Evolutionary conservation across 2,888 invertebrate genomes (phyloP).

Genomic region (Drosophila fulvimacula): DNA sequence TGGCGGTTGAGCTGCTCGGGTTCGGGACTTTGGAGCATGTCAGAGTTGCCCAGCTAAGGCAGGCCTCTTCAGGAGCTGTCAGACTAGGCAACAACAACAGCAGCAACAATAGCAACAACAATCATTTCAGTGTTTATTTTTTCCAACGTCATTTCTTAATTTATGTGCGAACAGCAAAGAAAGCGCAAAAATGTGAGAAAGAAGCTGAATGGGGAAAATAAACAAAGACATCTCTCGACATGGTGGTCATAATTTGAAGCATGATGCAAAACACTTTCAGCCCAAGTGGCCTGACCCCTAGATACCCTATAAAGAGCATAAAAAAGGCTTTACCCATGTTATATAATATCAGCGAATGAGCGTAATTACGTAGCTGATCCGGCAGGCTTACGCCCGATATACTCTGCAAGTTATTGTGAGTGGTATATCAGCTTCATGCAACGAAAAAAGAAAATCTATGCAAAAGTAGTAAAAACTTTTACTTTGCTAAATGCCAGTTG

Average conservation of each 20-base stretch:
- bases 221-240: constrained; percentile 62
- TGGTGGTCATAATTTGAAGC: constrained; percentile 49
- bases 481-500: constrained; percentile 19
- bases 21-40: constrained; percentile 26
- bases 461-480: constrained; percentile 52
- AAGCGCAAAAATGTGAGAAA: constrained; percentile 46
- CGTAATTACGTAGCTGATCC: background rate
- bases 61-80: constrained; percentile 47
- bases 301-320: constrained; percentile 22
- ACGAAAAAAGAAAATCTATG: constrained; percentile 5
- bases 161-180: constrained; percentile 68
- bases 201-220: constrained; percentile 51
- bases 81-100: constrained; percentile 36
- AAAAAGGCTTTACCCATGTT: background rate
- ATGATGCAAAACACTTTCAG: constrained; percentile 2
- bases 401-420: background rate
- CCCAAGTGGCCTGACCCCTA: background rate
- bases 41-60: constrained; percentile 38
- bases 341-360: background rate
- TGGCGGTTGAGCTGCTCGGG: constrained; percentile 40
- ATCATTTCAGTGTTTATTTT: constrained; percentile 55
- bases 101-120: constrained; percentile 27
- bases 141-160: constrained; percentile 74
- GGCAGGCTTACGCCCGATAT: background rate
- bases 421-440: constrained; percentile 2